phyloP scores from a whole-genome alignment of 37 sponge, comb jelly and placozoan genomes.

The Hormiphora californensis region DNA sequence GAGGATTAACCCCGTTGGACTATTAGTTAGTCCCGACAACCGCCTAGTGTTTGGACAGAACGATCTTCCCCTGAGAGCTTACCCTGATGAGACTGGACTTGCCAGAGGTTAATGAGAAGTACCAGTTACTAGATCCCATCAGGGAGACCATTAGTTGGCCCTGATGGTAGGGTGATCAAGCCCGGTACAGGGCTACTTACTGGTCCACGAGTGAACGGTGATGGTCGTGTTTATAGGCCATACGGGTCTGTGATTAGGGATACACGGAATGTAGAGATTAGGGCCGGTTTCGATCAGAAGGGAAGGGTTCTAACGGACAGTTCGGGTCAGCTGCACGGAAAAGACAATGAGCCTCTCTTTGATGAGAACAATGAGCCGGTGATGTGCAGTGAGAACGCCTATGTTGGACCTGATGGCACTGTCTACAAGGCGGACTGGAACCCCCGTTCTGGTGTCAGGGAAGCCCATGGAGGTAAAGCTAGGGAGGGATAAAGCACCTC shows the following conservation, averaged over 20 bases:
- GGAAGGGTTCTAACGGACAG: neutral
- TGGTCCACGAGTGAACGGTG: neutral
- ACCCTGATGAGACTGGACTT: no score
- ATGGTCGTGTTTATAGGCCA: neutral
- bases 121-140: no score
- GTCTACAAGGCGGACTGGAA: conserved; percentile 1
- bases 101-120: no score
- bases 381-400: conserved; percentile 3
- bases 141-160: neutral
- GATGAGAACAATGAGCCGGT: neutral
- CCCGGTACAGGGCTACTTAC: neutral
- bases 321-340: neutral
- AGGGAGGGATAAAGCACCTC: neutral
- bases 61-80: no score
- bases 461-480: neutral
- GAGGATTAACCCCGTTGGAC: no score
- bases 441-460: neutral
- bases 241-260: neutral
- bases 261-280: neutral
- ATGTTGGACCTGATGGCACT: conserved; percentile 10
- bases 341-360: neutral
- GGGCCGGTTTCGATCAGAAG: neutral
- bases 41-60: no score
- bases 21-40: no score
- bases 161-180: neutral